These are phyloP conservation scores for Caenorhabditis sulstoni DNA, from an alignment of 2,888 invertebrate species.

Conservation along the genomic window DNA sequence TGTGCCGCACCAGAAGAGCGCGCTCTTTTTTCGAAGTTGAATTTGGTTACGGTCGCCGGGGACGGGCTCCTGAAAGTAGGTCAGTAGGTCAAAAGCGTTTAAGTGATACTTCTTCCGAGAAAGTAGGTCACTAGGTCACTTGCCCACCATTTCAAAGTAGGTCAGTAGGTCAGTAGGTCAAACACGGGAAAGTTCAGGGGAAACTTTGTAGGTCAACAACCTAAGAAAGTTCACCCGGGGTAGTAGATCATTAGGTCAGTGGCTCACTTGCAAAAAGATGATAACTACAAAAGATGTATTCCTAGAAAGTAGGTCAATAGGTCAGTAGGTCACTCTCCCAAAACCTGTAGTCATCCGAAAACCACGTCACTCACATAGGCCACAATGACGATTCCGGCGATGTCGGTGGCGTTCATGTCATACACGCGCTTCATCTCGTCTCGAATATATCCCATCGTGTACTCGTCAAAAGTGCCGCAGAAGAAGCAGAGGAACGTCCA, in stretches of 20 bases:
- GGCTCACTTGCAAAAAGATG: too few species aligned
- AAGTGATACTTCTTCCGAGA: too few species aligned
- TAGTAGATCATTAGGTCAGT: too few species aligned
- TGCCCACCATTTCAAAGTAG: background rate
- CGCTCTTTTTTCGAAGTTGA: constrained; percentile 11
- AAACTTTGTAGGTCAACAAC: too few species aligned
- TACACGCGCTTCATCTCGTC: constrained; percentile 26
- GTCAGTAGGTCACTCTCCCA: too few species aligned
- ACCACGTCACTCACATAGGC: constrained; percentile 29
- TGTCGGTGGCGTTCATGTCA: constrained; percentile 21
- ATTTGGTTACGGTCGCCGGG: background rate
- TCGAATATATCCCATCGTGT: constrained; percentile 8
- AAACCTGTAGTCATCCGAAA: too few species aligned
- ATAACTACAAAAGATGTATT: too few species aligned
- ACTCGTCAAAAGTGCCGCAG: background rate
- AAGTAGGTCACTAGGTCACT: too few species aligned
- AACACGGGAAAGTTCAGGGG: too few species aligned
- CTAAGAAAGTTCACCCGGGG: too few species aligned
- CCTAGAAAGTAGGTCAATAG: too few species aligned
- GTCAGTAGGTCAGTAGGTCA: background rate
- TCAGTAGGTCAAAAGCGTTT: too few species aligned
- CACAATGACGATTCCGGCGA: constrained; percentile 41
- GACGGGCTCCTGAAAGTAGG: constrained; percentile 26
- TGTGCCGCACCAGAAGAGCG: constrained; percentile 36
- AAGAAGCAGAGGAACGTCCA: constrained; percentile 3